Base-by-base conservation (phyloP, 2,888 invertebrate species). In the Orthosia gothica region DNA sequence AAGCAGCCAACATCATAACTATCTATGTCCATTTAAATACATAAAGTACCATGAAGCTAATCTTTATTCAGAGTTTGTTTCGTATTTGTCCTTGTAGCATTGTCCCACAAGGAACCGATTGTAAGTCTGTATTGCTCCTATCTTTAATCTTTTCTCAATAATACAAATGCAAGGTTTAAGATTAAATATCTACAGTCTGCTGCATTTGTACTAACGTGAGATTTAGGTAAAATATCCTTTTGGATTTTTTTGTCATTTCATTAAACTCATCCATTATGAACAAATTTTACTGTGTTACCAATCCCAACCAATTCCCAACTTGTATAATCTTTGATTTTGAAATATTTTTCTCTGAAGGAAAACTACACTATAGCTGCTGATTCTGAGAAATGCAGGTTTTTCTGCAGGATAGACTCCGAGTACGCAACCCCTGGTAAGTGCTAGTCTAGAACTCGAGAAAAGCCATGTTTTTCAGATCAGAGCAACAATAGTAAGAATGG, bases 11-110 rank as follows among this genome's bases (percentile, higher is more conserved):
- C 15, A 59, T 78, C 49, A 52, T 57, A 70, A 62, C 45, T 47
- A 75, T 54, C 49, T 12, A 15, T 49, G 69, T 80, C 54, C 26
- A 68, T 73, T 76, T 67, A 55, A 72, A 80, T 62, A 63, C 15
- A 49, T 66, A 55, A 70, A 70, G 57, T 55, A 47, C 70, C 0
- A 5, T n/a, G 5, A n/a, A 66, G 32, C 70, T 70, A 54, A 82
- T 79, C 57, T 74, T 65, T 74, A 79, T 83, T 80, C 67, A 26
- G 59, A 64, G 54, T 40, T 55, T 57, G 81, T 67, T n/a, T 59
- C 68, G 15, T 64, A 70, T 68, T 70, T 26, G 62, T 74, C n/a
- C 49, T 62, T 73, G 55, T 61, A 15, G 23, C 55, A 18, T 57
- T 54, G 47, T 79, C 23, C 16, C 57, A 63, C 4, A 54, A 63